phyloP scores from a whole-genome alignment of 2,113 vertebrate genomes.

The Telmatochromis bifrenatus region DNA sequence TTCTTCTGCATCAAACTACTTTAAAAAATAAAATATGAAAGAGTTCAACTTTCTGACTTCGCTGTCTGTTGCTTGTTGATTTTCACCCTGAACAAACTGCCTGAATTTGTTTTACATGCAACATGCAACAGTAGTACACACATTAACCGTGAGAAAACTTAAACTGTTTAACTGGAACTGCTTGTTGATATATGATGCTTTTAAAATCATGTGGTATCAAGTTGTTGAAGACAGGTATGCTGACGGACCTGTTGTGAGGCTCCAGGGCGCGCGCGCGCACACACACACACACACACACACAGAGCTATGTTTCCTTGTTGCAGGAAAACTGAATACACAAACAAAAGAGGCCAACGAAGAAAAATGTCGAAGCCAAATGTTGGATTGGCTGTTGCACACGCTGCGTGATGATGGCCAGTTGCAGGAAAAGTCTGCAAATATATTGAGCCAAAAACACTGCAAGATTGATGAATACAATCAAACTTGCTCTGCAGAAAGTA shows the following conservation, averaged over 20 bases:
- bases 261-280: neutral
- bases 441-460: neutral
- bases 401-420: neutral
- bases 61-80: neutral
- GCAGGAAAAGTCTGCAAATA: neutral
- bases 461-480: neutral
- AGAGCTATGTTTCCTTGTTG: neutral
- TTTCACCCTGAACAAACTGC: neutral
- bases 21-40: neutral
- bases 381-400: neutral
- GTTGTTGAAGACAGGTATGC: neutral
- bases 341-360: neutral
- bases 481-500: neutral
- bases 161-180: neutral
- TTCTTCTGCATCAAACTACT: neutral
- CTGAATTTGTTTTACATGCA: neutral
- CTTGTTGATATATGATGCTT: neutral
- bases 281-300: neutral
- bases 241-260: slow-evolving; percentile 24
- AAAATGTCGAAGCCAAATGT: neutral
- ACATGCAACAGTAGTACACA: neutral
- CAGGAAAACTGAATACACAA: neutral
- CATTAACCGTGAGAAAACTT: neutral
- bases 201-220: neutral
- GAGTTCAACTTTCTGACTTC: neutral